Evolutionary conservation across 2,113 vertebrate genomes (phyloP), one percentile per base, ranked within the genome.

Genomic region (Chamaetylas fuelleborni): DNA sequence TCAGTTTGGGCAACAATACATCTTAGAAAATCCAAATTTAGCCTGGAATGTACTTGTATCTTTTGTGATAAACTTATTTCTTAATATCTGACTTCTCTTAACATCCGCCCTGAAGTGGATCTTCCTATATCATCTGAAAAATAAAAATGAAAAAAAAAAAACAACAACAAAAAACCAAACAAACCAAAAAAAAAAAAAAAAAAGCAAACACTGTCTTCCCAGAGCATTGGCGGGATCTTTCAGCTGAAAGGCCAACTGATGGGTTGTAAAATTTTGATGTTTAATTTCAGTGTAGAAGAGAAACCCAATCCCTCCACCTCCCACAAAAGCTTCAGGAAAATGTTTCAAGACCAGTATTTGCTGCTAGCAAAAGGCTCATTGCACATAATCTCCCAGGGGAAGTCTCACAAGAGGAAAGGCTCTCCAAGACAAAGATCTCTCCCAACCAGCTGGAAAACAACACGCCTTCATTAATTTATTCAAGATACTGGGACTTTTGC

Each of bases 381-480:
- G 71, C 50, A 85, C 34, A 65, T n/a, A 85, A 80, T 2, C 33
- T 89, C 71, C 89, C 67, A 81, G 20, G 43, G 88, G 86, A 94
- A 2, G 33, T 25, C 90, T 90, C 51, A 92, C 54, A 92, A 93
- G 54, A 82, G 50, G 24, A 91, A 78, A 73, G 24, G 31, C 51
- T 88, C 54, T 88, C 36, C 81, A 86, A 86, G 84, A 73, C 70
- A 93, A 77, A 94, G 78, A 66, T 67, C 20, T 70, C 51, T 95
- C 87, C 79, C 71, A 85, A 56, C 38, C 58, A 90, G 84, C 78
- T 88, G 79, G 51, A 88, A 83, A 95, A 82, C 40, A 86, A 67
- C n/a, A 81, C 11, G 34, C 34, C 25, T 69, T 67, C 51, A 72
- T 72, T 61, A 84, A 88, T 56, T 77, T 86, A 76, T 57, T 92